A percentile compares a stretch with the other conserved stretches of the same genome.
These are phyloP conservation scores for honey bee (Apis mellifera) DNA, from an alignment of 1,140 invertebrate genomes.

Conservation along the genomic window DNA sequence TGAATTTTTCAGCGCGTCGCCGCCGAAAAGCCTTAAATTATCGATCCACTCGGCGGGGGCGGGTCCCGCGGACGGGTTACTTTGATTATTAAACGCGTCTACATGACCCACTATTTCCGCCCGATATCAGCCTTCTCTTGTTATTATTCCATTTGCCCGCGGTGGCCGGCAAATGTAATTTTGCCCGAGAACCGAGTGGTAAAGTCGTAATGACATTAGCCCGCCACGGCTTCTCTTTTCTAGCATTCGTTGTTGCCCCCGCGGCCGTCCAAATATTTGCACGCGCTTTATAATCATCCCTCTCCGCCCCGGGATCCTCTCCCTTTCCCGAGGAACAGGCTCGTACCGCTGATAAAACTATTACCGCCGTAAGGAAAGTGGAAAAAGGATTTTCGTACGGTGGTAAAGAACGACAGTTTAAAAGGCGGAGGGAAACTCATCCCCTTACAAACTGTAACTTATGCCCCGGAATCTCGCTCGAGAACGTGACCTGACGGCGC, in stretches of 20 bases:
- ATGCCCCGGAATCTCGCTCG: slow-evolving; percentile 50
- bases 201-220: slow-evolving; percentile 64
- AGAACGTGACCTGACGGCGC: slow-evolving; percentile 51
- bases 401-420: slow-evolving; percentile 24
- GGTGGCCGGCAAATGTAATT: slow-evolving; percentile 57
- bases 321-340: too few relatives aligned
- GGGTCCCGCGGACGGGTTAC: background rate
- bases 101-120: slow-evolving; percentile 52
- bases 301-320: slow-evolving; percentile 10
- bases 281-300: too few relatives aligned
- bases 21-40: slow-evolving; percentile 46
- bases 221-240: slow-evolving; percentile 54
- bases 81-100: slow-evolving; percentile 64
- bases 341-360: slow-evolving; percentile 35
- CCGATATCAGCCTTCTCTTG: slow-evolving; percentile 58
- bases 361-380: slow-evolving; percentile 18
- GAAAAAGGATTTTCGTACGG: background rate
- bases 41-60: slow-evolving; percentile 37
- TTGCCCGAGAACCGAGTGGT: slow-evolving; percentile 62
- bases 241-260: slow-evolving; percentile 46
- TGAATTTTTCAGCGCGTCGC: background rate
- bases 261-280: slow-evolving; percentile 59
- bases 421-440: slow-evolving; percentile 39
- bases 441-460: slow-evolving; percentile 52
- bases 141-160: slow-evolving; percentile 61